Percentiles rank a stretch among this genome's conserved stretches.
Evolutionary conservation across 2,888 invertebrate genomes (phyloP).

Genomic region (Caenorhabditis sp.): DNA sequence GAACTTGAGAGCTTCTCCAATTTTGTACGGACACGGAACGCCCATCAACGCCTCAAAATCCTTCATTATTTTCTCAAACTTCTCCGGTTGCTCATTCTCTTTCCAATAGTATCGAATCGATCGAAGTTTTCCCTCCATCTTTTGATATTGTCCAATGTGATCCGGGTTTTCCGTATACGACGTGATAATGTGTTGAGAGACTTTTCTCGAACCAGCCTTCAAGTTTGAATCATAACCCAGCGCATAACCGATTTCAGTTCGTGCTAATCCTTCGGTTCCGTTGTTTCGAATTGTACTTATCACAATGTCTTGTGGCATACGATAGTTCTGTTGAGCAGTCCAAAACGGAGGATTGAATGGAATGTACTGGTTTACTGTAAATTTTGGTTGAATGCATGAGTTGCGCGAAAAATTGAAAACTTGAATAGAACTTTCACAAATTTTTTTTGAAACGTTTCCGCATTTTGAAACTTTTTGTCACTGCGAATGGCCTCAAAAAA

Average conservation of each 20-base stretch:
- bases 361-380: constrained; percentile 30
- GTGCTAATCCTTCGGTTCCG: constrained; percentile 41
- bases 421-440: too few relatives aligned
- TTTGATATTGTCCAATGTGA: constrained; percentile 64
- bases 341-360: constrained; percentile 40
- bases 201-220: constrained; percentile 60
- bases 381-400: not conserved
- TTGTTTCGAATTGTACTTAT: constrained; percentile 29
- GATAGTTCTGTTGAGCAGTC: constrained; percentile 35
- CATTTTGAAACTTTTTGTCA: not conserved
- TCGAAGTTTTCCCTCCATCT: constrained; percentile 66
- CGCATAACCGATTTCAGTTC: constrained; percentile 50
- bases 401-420: not conserved
- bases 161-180: constrained; percentile 49
- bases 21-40: constrained; percentile 60
- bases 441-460: too few relatives aligned
- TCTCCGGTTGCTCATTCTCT: constrained; percentile 39
- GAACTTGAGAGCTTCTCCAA: constrained; percentile 66
- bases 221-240: constrained; percentile 56
- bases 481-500: too few relatives aligned
- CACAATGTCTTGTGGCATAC: constrained; percentile 45
- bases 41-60: constrained; percentile 53
- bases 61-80: constrained; percentile 40
- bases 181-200: constrained; percentile 50
- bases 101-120: constrained; percentile 64